Percentiles rank a stretch among this genome's conserved stretches.
Evolutionary conservation across 2,888 invertebrate species (phyloP).

Genomic region (Oligia strigilis): DNA sequence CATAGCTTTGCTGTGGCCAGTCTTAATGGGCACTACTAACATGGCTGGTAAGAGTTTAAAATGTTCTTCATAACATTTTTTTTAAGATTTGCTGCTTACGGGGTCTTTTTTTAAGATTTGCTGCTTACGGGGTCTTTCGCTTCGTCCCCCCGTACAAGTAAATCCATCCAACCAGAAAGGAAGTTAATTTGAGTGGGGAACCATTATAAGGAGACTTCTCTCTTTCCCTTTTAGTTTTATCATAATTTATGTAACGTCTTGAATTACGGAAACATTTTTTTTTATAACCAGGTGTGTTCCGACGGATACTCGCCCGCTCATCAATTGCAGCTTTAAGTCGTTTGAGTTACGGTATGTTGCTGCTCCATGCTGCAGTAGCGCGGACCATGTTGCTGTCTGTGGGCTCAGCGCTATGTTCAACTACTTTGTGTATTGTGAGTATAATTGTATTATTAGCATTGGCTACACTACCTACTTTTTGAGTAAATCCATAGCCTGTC

Average conservation of each 20-base stretch:
- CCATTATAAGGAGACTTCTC: not conserved
- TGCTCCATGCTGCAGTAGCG: constrained; percentile 88
- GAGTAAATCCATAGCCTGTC: not conserved
- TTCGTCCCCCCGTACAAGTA: not conserved
- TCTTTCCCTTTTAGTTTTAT: not conserved
- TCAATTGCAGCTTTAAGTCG: constrained; percentile 89
- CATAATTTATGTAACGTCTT: not conserved
- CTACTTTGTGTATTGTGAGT: constrained; percentile 87
- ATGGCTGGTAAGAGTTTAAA: constrained; percentile 71
- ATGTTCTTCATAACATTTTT: not conserved
- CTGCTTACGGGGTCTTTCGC: not conserved
- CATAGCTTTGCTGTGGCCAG: constrained; percentile 81
- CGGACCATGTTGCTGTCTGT: constrained; percentile 84
- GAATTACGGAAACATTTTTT: constrained; percentile 1
- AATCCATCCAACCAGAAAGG: not conserved
- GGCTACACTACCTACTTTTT: not conserved
- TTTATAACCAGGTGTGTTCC: constrained; percentile 78
- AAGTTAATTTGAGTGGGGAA: not conserved
- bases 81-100: not conserved
- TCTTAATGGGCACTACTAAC: constrained; percentile 77
- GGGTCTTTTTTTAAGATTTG: not conserved
- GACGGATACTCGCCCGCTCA: constrained; percentile 83
- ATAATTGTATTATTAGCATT: not conserved
- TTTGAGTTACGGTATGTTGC: constrained; percentile 88
- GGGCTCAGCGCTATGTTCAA: constrained; percentile 86